Percentiles rank a stretch among this genome's conserved stretches.
Conservation (phyloP, 2,113 vertebrate species). For the Sceloporus tristichus region DNA sequence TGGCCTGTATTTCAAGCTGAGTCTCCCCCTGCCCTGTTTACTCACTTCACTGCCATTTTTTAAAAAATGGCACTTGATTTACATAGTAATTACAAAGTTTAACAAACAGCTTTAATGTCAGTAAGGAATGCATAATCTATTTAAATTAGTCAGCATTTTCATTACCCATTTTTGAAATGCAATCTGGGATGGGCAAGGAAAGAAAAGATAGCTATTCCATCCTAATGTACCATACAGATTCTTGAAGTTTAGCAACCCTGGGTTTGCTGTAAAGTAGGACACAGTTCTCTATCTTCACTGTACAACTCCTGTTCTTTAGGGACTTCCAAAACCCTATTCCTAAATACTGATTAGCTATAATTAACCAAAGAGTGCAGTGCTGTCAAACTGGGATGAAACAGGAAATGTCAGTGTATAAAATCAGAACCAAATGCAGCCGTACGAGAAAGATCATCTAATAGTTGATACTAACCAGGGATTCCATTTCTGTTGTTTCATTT, state of each 20-base stretch:
- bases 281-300: constrained; percentile 37
- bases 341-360: constrained; percentile 79
- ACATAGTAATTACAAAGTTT: constrained; percentile 80
- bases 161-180: constrained; percentile 71
- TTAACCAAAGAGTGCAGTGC: constrained; percentile 65
- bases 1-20: constrained; percentile 68
- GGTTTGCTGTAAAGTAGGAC: constrained; percentile 69
- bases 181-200: constrained; percentile 36
- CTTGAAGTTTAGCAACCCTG: constrained; percentile 69
- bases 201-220: constrained; percentile 65
- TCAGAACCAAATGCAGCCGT: constrained; percentile 67
- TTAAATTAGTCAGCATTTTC: constrained; percentile 75
- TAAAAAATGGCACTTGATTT: constrained; percentile 72
- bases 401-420: constrained; percentile 76
- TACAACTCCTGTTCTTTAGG: constrained; percentile 69
- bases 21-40: constrained; percentile 47
- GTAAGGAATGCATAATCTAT: constrained; percentile 73
- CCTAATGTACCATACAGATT: constrained; percentile 53
- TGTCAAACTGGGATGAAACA: constrained; percentile 58
- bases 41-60: constrained; percentile 63
- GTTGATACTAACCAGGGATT: constrained; percentile 68
- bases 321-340: constrained; percentile 77
- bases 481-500: constrained; percentile 47
- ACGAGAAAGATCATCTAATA: constrained; percentile 75
- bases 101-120: constrained; percentile 76